Evolutionary conservation across 1,140 invertebrate species (phyloP).

Genomic region (Drosophila melanica): DNA sequence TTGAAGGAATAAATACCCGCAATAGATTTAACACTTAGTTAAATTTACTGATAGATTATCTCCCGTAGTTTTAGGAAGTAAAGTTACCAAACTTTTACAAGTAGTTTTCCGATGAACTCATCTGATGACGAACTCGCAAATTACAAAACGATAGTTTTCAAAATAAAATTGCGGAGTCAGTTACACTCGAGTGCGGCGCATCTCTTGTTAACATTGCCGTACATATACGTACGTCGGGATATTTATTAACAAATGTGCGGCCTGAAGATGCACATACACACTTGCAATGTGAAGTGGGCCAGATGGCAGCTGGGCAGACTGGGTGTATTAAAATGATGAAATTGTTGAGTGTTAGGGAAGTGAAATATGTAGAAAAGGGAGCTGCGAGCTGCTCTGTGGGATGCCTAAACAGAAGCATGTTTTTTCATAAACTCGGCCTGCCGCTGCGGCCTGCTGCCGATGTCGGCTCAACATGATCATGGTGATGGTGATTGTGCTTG

Average conservation of each 20-base stretch:
- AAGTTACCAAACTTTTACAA: no score
- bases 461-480: constrained; percentile 1
- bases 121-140: no score
- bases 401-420: constrained; percentile 22
- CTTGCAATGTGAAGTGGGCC: constrained; percentile 1
- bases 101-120: no score
- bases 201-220: constrained; percentile 12
- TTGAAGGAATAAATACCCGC: no score
- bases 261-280: constrained; percentile 9
- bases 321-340: constrained; percentile 71
- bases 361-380: constrained; percentile 18
- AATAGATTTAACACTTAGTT: no score
- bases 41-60: no score
- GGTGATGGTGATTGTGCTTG: constrained; percentile 34
- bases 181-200: neutral
- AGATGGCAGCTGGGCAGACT: constrained; percentile 14
- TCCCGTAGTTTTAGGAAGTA: no score
- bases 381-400: constrained; percentile 3
- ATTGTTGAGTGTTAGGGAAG: constrained; percentile 54
- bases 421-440: constrained; percentile 27
- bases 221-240: constrained; percentile 2
- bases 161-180: no score
- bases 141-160: no score
- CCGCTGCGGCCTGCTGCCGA: constrained; percentile 31
- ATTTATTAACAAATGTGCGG: constrained; percentile 44